Base-by-base conservation (phyloP, 1,140 invertebrate species). In the Hyposmocoma kahamanoa region DNA sequence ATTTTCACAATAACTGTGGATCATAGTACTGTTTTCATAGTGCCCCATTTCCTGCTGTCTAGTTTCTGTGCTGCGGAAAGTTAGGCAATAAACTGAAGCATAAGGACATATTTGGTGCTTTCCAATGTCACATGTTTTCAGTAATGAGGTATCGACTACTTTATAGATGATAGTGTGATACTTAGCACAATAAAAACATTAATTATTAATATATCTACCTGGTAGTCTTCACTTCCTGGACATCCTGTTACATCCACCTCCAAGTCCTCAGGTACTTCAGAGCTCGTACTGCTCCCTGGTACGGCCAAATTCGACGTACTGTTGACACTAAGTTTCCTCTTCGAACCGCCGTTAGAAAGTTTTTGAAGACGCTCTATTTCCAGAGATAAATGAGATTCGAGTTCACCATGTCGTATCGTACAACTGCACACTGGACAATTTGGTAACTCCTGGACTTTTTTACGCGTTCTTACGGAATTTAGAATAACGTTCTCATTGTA, bases 361-460 rank as follows among this genome's bases (percentile, higher is more conserved):
- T 86, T 87, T 15, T 80, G 67, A 11, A 87, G 42, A 20, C 77
- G 67, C n/a, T 86, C 83, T 24, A 86, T 59, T 64, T 87, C 84
- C 20, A 86, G 55, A 11, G 64, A 32, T 13, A 87, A 64, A 59
- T 87, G 86, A 6, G 59, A 57, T 9, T 85, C 82, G 6, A 87
- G 58, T 49, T 87, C 86, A 0, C 77, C 77, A 1, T 82, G 70
- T 4, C 84, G 39, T 21, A 87, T 68, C 0, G 86, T 87, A 57
- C 86, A 87, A 36, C 82, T 83, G 47, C 86, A 87, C 0, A 86
- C 78, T 0, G 86, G 86, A 61, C 86, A 87, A 51, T 76, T 82
- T 0, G 82, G 72, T 3, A 79, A 48, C 51, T 84, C 86, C 0
- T 60, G 64, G 6, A 81, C 80, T 65, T 85, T 86, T 46, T 84